Percentiles rank a stretch among this genome's conserved stretches.
Evolutionary conservation across 2,888 invertebrate genomes (phyloP).

Genomic region (Ptychoptera contaminata): DNA sequence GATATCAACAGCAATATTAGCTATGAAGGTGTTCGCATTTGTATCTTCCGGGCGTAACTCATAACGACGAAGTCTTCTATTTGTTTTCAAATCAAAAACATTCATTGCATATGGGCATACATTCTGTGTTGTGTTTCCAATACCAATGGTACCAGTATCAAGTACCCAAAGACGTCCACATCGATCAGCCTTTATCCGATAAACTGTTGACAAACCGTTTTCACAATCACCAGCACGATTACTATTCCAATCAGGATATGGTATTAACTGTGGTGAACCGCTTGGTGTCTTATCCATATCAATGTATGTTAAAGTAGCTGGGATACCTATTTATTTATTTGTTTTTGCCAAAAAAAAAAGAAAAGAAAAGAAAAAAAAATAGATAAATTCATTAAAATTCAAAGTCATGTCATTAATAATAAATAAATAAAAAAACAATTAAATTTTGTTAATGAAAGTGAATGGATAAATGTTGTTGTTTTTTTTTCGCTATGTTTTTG

Average conservation of each 20-base stretch:
- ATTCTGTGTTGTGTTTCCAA: conserved; percentile 58
- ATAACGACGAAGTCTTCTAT: conserved; percentile 51
- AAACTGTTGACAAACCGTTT: conserved; percentile 57
- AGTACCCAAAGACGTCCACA: conserved; percentile 72
- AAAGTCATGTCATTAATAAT: too few relatives aligned
- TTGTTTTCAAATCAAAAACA: conserved; percentile 59
- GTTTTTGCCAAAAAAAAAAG: conserved; percentile 18
- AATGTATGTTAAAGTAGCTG: conserved; percentile 67
- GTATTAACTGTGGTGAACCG: conserved; percentile 58
- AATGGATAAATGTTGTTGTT: too few relatives aligned
- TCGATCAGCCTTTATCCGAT: conserved; percentile 60
- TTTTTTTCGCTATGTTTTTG: too few relatives aligned
- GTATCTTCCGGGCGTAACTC: conserved; percentile 55
- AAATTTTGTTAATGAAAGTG: too few relatives aligned
- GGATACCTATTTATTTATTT: conserved; percentile 66
- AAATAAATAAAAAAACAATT: too few relatives aligned
- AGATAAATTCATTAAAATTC: neutral
- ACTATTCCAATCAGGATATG: conserved; percentile 60
- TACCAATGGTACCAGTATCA: conserved; percentile 70
- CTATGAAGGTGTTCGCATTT: conserved; percentile 63
- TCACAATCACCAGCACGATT: conserved; percentile 64
- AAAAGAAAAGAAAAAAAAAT: neutral
- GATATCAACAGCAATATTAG: conserved; percentile 71
- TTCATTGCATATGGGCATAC: conserved; percentile 66
- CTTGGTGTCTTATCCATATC: conserved; percentile 46